These are phyloP conservation scores for Andrena flavipes DNA, from an alignment of 2,888 invertebrate species.

Conservation along the genomic window DNA sequence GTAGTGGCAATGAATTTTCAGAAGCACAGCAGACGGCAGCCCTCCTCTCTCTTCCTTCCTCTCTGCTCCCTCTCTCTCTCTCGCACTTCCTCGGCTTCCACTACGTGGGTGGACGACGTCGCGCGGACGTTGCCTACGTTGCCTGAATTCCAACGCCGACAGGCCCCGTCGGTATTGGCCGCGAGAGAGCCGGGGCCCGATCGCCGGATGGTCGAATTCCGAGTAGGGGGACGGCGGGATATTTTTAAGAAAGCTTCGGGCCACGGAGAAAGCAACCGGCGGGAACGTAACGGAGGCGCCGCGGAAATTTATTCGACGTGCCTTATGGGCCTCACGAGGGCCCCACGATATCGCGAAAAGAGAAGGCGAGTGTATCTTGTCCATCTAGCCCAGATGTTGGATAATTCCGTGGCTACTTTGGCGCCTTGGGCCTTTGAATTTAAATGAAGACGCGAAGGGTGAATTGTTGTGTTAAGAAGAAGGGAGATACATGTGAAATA, in stretches of 20 bases:
- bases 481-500: too few species aligned
- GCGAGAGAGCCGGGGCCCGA: slow-evolving; percentile 23
- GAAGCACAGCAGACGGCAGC: slow-evolving; percentile 12
- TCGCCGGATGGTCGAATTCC: slow-evolving; percentile 51
- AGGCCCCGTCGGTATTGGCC: slow-evolving; percentile 21
- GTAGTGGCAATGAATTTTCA: slow-evolving; percentile 59
- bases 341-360: background rate
- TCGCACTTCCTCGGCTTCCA: slow-evolving; percentile 10
- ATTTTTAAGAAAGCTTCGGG: slow-evolving; percentile 43
- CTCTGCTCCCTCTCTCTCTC: slow-evolving; percentile 11
- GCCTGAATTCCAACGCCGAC: slow-evolving; percentile 54
- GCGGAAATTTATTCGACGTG: slow-evolving; percentile 26
- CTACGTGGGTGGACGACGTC: slow-evolving; percentile 60
- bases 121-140: slow-evolving; percentile 50
- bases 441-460: background rate
- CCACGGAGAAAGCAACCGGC: slow-evolving; percentile 37
- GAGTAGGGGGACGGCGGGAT: slow-evolving; percentile 28
- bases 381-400: background rate
- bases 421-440: background rate
- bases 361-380: background rate
- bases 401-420: slow-evolving; percentile 6
- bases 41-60: slow-evolving; percentile 5
- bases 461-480: background rate
- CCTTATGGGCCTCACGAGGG: background rate
- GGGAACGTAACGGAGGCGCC: slow-evolving; percentile 28